A percentile compares a stretch with the other conserved stretches of the same genome.
Evolutionary conservation across 2,888 invertebrate genomes (phyloP).

Genomic region (Dusona sp.): DNA sequence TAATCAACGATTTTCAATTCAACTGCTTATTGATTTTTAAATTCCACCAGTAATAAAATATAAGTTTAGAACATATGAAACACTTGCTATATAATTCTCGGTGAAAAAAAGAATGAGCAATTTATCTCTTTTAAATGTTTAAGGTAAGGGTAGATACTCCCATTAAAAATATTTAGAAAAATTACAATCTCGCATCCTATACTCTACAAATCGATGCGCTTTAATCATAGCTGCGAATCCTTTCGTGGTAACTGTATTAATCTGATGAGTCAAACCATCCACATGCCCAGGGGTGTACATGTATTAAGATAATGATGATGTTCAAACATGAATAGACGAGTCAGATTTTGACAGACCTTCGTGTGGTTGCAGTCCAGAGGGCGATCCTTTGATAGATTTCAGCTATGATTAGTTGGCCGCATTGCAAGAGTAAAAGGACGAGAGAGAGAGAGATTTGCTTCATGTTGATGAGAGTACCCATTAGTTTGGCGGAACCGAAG

Average conservation of each 20-base stretch:
- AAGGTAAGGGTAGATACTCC: not conserved
- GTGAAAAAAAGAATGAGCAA: not conserved
- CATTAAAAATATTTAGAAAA: not conserved
- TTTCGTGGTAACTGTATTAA: not conserved
- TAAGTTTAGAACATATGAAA: not conserved
- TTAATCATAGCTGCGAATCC: not conserved
- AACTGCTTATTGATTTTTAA: not conserved
- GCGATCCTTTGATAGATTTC: slow-evolving; percentile 44
- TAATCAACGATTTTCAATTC: not conserved
- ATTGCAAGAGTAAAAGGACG: not conserved
- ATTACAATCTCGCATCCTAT: not conserved
- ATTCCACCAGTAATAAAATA: not conserved
- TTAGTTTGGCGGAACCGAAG: not conserved
- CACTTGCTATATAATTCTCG: not conserved
- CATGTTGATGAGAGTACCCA: slow-evolving; percentile 11
- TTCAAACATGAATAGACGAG: slow-evolving; percentile 20
- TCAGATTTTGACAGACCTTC: slow-evolving; percentile 3
- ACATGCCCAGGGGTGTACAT: not conserved
- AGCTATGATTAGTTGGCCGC: slow-evolving; percentile 26
- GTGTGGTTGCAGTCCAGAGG: not conserved
- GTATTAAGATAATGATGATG: not conserved
- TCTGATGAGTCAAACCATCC: not conserved
- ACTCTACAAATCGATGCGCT: not conserved
- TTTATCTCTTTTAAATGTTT: not conserved
- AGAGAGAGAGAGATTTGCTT: not conserved